Evolutionary conservation across 2,113 vertebrate genomes (phyloP).

Genomic region (Calyptomena viridis): DNA sequence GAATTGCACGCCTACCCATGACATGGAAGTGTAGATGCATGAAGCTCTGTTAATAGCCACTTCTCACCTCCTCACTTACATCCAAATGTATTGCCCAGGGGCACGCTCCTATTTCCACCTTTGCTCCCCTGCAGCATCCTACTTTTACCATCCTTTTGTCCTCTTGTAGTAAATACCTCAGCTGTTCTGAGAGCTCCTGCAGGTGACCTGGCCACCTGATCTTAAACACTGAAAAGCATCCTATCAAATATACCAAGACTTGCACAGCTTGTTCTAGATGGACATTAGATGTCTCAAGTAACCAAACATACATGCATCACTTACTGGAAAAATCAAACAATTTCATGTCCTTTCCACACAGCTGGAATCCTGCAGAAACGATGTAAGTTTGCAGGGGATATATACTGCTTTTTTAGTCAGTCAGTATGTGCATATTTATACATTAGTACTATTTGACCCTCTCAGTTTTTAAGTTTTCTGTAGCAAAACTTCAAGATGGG

Average conservation of each 20-base stretch:
- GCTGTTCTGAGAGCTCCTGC: not conserved
- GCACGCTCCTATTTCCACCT: not conserved
- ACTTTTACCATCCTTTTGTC: not conserved
- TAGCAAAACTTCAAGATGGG: not conserved
- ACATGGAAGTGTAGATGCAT: not conserved
- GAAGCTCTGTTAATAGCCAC: not conserved
- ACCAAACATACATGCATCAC: not conserved
- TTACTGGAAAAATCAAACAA: not conserved
- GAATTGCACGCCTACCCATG: too few relatives aligned
- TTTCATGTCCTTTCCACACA: not conserved
- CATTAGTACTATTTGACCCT: not conserved
- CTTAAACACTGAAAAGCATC: not conserved
- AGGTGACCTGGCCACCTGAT: not conserved
- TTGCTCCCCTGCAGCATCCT: not conserved
- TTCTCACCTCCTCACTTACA: conserved; percentile 1
- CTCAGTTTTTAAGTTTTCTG: not conserved
- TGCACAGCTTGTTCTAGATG: not conserved
- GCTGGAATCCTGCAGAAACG: not conserved
- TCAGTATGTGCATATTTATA: not conserved
- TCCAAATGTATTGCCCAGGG: not conserved
- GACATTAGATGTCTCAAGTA: not conserved
- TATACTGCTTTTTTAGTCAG: not conserved
- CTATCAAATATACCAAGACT: not conserved
- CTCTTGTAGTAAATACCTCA: not conserved
- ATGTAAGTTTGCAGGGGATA: not conserved